Conservation (phyloP, 1,140 invertebrate species). For the Lepidurus couesii region DNA sequence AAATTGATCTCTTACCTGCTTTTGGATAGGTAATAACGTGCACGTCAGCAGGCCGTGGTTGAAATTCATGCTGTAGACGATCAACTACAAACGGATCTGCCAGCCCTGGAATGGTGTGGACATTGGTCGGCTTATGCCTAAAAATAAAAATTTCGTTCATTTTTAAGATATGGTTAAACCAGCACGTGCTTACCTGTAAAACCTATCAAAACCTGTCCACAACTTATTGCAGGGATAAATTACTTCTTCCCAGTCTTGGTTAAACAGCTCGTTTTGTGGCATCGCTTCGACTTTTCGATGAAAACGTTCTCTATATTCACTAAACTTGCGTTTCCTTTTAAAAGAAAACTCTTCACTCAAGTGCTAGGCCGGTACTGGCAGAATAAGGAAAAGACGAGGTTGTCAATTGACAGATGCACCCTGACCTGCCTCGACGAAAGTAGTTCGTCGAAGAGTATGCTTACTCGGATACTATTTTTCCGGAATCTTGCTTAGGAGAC, state of each 20-base stretch:
- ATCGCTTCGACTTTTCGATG: neutral
- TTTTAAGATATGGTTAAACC: neutral
- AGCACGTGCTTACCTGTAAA: slow-evolving; percentile 25
- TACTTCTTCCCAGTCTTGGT: slow-evolving; percentile 29
- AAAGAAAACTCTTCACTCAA: neutral
- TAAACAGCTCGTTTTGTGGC: slow-evolving; percentile 5
- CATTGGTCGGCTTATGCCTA: slow-evolving; percentile 26
- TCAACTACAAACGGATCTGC: slow-evolving; percentile 26
- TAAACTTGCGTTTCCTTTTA: neutral
- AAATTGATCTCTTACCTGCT: slow-evolving; percentile 13
- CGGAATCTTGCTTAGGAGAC: neutral
- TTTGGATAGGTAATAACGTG: slow-evolving; percentile 27
- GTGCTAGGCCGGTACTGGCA: neutral
- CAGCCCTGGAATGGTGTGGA: slow-evolving; percentile 25
- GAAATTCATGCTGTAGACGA: slow-evolving; percentile 3
- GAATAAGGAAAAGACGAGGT: neutral
- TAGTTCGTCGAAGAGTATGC: neutral
- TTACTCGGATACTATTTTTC: neutral
- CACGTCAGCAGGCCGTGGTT: neutral
- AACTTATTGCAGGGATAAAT: slow-evolving; percentile 26
- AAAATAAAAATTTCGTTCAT: neutral
- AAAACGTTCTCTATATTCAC: neutral
- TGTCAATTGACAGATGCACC: neutral
- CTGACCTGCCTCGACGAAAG: neutral
- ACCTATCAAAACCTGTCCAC: slow-evolving; percentile 27